phyloP scores from a whole-genome alignment of 2,888 invertebrate species.

The Ferdinandea cuprea region DNA sequence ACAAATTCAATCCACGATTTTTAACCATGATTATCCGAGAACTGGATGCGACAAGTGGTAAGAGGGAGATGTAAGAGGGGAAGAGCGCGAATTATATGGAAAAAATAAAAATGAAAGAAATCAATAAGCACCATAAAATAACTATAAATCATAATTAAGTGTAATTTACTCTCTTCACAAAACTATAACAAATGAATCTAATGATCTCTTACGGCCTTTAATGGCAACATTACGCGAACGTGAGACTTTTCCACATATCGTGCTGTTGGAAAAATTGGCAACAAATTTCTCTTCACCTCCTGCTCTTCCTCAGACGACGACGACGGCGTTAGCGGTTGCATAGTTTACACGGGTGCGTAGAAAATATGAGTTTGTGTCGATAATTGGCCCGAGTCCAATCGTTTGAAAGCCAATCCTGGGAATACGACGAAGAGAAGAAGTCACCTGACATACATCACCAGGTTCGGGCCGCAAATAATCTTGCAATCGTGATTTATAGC shows the following conservation, averaged over 20 bases:
- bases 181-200: conserved; percentile 73
- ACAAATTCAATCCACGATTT: conserved; percentile 67
- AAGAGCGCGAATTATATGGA: conserved; percentile 13
- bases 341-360: conserved; percentile 53
- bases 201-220: conserved; percentile 70
- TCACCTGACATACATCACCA: conserved; percentile 65
- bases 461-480: conserved; percentile 43
- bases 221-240: conserved; percentile 68
- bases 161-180: conserved; percentile 70
- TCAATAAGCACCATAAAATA: conserved; percentile 72
- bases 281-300: conserved; percentile 35
- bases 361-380: conserved; percentile 46
- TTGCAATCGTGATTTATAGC: conserved; percentile 60
- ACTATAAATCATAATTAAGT: conserved; percentile 71
- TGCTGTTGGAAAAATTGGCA: conserved; percentile 53
- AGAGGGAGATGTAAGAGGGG: not conserved
- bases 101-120: conserved; percentile 34
- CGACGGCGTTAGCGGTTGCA: conserved; percentile 7
- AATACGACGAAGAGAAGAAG: conserved; percentile 49
- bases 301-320: not conserved
- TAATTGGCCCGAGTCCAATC: conserved; percentile 69
- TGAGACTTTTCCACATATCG: conserved; percentile 64
- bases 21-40: conserved; percentile 59
- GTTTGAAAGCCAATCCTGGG: conserved; percentile 62
- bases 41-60: conserved; percentile 16